Percentiles rank a stretch among this genome's conserved stretches.
Evolutionary conservation across 1,140 invertebrate genomes (phyloP).

Genomic region (Temnothorax nylanderi): DNA sequence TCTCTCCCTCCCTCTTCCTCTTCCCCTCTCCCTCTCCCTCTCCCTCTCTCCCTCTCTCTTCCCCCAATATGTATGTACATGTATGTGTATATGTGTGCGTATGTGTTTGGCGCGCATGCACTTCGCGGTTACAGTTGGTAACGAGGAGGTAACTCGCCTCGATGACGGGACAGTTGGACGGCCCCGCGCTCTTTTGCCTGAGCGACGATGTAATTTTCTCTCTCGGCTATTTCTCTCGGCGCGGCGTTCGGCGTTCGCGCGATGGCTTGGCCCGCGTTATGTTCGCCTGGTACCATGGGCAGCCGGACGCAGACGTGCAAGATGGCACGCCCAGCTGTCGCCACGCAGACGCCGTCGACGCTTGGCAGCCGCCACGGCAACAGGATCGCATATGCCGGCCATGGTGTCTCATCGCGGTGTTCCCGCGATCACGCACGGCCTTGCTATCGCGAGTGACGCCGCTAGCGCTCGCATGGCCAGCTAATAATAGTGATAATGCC

Average conservation of each 20-base stretch:
- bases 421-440: constrained; percentile 24
- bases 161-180: constrained; percentile 45
- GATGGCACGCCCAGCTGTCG: constrained; percentile 78
- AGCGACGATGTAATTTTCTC: constrained; percentile 38
- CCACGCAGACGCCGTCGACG: constrained; percentile 79
- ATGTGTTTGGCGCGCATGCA: constrained; percentile 30
- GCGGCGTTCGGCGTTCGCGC: not conserved
- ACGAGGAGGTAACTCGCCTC: constrained; percentile 44
- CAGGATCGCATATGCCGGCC: constrained; percentile 74
- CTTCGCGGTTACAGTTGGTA: constrained; percentile 20
- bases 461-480: not conserved
- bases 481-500: constrained; percentile 64
- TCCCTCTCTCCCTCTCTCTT: not conserved
- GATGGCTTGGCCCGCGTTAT: constrained; percentile 42
- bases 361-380: constrained; percentile 71
- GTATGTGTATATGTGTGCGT: not conserved
- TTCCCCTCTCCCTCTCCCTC: not conserved
- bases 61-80: not conserved
- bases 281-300: constrained; percentile 79
- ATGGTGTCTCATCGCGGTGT: constrained; percentile 6
- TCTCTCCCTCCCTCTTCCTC: not conserved
- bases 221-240: not conserved
- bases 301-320: constrained; percentile 85
- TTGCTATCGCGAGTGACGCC: constrained; percentile 26
- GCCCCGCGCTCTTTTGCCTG: constrained; percentile 13